Evolutionary conservation across 1,140 invertebrate species (phyloP), one percentile per base, ranked within the genome.

Genomic region (Polypedilum vanderplanki): DNA sequence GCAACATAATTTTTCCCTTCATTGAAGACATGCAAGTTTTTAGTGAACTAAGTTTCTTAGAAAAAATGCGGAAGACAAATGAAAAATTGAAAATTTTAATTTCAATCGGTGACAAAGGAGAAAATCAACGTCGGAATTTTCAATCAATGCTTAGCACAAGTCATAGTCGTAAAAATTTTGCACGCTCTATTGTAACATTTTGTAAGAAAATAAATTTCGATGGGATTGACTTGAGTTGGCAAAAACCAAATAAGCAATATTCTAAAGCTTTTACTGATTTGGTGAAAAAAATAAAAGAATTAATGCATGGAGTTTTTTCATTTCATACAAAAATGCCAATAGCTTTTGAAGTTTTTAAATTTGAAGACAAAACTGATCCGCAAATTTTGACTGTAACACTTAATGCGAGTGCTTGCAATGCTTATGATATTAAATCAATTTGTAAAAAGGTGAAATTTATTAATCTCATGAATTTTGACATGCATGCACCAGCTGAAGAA

Each of bases 21-120:
- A n/a, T n/a, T 1, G 46, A 57, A 1, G 46, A 57, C 0, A 57
- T 57, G 12, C 46, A 57, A 57, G 46, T 57, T 57, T 57, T 57
- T 4, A 57, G 46, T 57, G 46, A 57, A 57, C n/a, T 57, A 12
- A 57, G n/a, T 15, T 57, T 57, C n/a, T 12, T 57, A 0, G 46
- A 57, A 57, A 57, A 57, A 15, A 57, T 57, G 46, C 46, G 46
- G 15, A 57, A 57, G 15, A 57, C n/a, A 57, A 57, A 57, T 57
- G 46, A 57, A 57, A 57, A 57, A n/a, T 57, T 57, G 10, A 57
- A 57, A 15, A 12, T 57, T 57, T 57, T 57, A 57, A 12, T 57
- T 12, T 57, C 46, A 57, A 57, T 57, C 15, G 46, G 46, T 57
- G 46, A 57, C 46, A 57, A 57, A 12, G 12, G 46, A 12, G 46